Percentiles rank a stretch among this genome's conserved stretches.
phyloP scores from a whole-genome alignment of 2,797 vertebrate genomes.

The Pyrrhura leucotis region DNA sequence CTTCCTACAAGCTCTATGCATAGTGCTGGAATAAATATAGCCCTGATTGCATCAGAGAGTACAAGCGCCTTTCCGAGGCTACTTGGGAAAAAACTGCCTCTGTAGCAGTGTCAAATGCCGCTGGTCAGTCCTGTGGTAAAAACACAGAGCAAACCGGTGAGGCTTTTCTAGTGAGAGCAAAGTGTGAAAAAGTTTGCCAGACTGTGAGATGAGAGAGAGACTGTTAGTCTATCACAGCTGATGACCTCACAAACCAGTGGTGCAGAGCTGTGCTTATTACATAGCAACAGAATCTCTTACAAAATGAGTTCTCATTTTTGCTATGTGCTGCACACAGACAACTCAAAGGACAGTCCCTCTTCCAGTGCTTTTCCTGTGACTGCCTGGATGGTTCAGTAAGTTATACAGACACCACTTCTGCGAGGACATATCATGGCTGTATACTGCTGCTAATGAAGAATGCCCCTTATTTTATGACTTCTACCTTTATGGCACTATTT shows the following conservation, averaged over 20 bases:
- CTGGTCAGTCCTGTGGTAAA: neutral
- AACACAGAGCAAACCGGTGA: neutral
- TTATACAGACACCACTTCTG: neutral
- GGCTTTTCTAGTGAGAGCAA: neutral
- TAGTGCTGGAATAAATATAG: neutral
- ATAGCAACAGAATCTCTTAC: neutral
- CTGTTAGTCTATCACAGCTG: neutral
- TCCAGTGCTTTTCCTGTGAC: neutral
- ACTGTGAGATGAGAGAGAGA: neutral
- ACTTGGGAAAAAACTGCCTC: neutral
- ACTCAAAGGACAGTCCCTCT: neutral
- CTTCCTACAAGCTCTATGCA: neutral
- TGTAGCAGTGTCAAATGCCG: rapidly evolving
- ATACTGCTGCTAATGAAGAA: neutral
- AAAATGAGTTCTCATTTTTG: neutral
- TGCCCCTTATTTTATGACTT: constrained; percentile 12
- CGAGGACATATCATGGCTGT: neutral
- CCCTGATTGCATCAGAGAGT: neutral
- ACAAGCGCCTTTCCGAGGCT: neutral
- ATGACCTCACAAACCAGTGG: neutral
- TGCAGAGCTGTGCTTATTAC: neutral
- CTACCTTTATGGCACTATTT: neutral
- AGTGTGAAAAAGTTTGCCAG: neutral
- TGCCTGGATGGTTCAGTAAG: neutral
- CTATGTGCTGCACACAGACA: neutral